Conservation (phyloP, 2,113 vertebrate species). For the Myxocyprinus asiaticus region DNA sequence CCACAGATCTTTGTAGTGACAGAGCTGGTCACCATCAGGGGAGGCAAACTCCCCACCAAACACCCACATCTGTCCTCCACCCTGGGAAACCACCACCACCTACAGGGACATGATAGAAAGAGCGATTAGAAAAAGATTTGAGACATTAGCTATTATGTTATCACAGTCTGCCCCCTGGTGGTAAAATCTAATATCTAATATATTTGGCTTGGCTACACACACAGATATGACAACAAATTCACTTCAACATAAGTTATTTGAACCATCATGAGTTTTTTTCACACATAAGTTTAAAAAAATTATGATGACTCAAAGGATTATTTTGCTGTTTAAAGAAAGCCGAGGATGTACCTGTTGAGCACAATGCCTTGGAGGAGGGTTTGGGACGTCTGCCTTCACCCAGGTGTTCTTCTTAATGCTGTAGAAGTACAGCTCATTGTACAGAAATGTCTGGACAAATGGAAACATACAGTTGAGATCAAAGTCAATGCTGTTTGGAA, state of each 20-base stretch:
- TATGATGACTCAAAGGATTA: too few species aligned
- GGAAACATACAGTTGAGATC: constrained; percentile 4
- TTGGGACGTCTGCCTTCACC: constrained; percentile 87
- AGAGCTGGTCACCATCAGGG: constrained; percentile 92
- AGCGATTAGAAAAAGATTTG: background rate
- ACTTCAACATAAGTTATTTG: too few species aligned
- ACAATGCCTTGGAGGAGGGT: constrained; percentile 87
- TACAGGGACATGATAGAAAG: constrained; percentile 56
- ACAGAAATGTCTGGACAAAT: constrained; percentile 82
- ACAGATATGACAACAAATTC: too few species aligned
- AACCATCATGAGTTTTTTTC: too few species aligned
- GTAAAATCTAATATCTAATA: constrained; percentile 3
- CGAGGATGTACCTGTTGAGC: constrained; percentile 87
- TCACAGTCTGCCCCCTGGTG: constrained; percentile 57
- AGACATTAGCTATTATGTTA: background rate
- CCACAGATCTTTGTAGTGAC: constrained; percentile 98
- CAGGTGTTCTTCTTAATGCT: constrained; percentile 89
- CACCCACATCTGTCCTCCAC: constrained; percentile 93
- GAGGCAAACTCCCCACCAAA: constrained; percentile 97
- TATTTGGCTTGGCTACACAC: too few species aligned
- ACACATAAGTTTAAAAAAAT: too few species aligned
- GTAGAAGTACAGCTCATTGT: constrained; percentile 92
- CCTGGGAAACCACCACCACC: constrained; percentile 87
- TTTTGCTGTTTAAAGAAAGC: background rate
- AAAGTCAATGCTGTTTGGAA: too few species aligned